Evolutionary conservation across 1,140 invertebrate species (phyloP).

Genomic region (Trinorchestia longiramus): DNA sequence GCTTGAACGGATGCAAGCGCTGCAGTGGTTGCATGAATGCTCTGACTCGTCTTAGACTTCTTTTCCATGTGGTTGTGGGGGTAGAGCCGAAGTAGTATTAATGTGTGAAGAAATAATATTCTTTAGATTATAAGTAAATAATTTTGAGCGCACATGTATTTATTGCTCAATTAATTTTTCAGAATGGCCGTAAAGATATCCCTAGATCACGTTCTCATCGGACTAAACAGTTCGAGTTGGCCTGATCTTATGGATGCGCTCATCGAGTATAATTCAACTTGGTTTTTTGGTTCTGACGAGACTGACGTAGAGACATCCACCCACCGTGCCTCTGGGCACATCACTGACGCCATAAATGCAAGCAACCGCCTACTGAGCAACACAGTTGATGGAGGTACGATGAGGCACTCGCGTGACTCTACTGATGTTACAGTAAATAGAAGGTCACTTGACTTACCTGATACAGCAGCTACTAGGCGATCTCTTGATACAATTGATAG

Average conservation of each 20-base stretch:
- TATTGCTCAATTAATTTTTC: not conserved
- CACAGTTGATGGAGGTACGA: not conserved
- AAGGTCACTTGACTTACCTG: not conserved
- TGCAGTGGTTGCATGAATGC: no score
- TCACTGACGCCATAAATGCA: not conserved
- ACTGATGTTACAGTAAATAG: not conserved
- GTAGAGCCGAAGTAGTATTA: no score
- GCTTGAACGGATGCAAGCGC: no score
- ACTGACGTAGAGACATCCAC: not conserved
- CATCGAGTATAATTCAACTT: slow-evolving; percentile 70
- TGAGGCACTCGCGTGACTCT: not conserved
- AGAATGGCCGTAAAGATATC: slow-evolving; percentile 73
- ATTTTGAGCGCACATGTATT: not conserved
- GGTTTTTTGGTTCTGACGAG: slow-evolving; percentile 72
- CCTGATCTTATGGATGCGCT: slow-evolving; percentile 70
- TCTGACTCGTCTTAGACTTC: no score
- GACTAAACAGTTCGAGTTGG: slow-evolving; percentile 68
- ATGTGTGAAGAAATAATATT: no score
- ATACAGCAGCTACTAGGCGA: not conserved
- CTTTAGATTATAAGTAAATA: no score
- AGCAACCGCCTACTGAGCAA: not conserved
- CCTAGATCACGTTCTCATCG: slow-evolving; percentile 72
- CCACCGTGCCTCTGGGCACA: not conserved
- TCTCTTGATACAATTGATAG: not conserved
- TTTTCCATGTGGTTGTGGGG: no score